These are phyloP conservation scores for Galago senegalensis DNA, from an alignment of 2,797 vertebrate species.

Conservation along the genomic window DNA sequence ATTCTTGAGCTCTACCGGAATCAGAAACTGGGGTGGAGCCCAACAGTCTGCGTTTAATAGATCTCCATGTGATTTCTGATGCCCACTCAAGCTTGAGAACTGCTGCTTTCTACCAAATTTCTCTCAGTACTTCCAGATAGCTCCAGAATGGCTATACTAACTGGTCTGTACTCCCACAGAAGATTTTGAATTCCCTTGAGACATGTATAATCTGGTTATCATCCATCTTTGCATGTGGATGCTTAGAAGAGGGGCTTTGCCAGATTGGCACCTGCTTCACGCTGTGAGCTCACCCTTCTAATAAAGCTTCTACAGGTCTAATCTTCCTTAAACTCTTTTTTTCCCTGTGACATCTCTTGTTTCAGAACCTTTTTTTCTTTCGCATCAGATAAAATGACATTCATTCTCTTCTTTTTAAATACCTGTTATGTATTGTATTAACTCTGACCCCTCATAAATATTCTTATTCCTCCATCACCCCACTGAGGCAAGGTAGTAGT, in stretches of 20 bases:
- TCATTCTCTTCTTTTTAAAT: background rate
- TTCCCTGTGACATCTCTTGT: background rate
- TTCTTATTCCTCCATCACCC: background rate
- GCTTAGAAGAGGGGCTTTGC: background rate
- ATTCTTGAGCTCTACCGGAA: background rate
- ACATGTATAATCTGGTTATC: background rate
- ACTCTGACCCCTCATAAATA: background rate
- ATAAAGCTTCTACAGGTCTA: background rate
- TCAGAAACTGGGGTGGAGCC: background rate
- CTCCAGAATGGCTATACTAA: background rate
- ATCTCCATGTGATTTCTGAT: background rate
- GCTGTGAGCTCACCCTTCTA: background rate
- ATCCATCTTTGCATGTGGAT: background rate
- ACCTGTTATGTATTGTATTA: background rate
- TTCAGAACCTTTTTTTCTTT: conserved; percentile 1
- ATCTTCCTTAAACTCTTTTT: background rate
- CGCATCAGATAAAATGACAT: background rate
- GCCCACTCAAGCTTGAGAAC: background rate
- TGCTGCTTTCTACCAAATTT: background rate
- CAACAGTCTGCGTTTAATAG: background rate
- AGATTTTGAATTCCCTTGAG: background rate
- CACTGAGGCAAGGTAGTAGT: background rate
- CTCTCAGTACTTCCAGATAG: background rate
- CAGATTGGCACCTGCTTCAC: background rate
- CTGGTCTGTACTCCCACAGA: background rate